phyloP scores from a whole-genome alignment of 2,113 vertebrate genomes.

The Parotia lawesii region DNA sequence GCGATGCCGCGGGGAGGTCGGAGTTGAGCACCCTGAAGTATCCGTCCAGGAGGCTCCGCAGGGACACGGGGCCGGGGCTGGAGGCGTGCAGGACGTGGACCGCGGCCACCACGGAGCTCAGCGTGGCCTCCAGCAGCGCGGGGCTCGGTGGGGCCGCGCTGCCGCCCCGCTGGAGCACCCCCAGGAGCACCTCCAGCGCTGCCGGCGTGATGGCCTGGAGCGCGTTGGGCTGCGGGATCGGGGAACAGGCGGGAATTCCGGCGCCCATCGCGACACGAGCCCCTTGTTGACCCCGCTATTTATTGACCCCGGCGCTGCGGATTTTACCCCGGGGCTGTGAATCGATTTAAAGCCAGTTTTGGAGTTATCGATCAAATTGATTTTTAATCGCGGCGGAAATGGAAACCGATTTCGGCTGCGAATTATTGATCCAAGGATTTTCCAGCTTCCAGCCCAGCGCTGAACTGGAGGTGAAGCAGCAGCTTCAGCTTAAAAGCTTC shows the following conservation, averaged over 20 bases:
- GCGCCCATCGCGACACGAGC: accelerated
- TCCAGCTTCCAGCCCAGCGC: no score
- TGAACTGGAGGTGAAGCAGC: neutral
- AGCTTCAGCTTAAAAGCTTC: neutral
- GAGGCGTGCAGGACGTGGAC: conserved; percentile 87
- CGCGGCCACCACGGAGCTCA: conserved; percentile 80
- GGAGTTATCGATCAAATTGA: neutral
- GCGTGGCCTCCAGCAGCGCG: conserved; percentile 58
- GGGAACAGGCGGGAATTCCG: accelerated
- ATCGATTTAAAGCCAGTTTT: accelerated
- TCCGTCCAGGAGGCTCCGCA: conserved; percentile 82
- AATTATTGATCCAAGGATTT: neutral
- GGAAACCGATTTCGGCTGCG: accelerated
- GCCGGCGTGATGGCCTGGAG: conserved; percentile 77
- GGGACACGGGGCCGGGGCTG: conserved; percentile 81
- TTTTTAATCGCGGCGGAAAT: neutral
- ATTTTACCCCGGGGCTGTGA: accelerated
- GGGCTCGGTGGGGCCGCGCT: conserved; percentile 28
- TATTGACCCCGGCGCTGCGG: accelerated
- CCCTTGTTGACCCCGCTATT: accelerated
- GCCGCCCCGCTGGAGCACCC: conserved; percentile 76
- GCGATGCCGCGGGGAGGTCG: conserved; percentile 65
- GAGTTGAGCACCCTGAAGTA: conserved; percentile 92
- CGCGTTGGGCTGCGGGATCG: conserved; percentile 79
- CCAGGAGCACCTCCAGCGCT: conserved; percentile 82